Base-by-base conservation (phyloP, 2,113 vertebrate species). In the Tor tambroides region DNA sequence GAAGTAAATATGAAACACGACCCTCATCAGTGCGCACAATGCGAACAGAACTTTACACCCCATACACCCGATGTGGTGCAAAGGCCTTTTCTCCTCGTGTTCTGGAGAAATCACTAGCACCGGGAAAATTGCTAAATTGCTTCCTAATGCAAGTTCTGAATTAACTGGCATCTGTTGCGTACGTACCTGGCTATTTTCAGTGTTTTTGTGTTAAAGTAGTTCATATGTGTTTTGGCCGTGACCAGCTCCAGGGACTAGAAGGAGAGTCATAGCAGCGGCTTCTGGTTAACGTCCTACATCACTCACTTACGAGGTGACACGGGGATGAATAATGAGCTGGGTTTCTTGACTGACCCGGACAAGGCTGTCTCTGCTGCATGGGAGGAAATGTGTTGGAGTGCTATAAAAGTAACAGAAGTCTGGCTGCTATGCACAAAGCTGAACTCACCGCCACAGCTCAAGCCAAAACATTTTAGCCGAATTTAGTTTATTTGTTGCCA, bases 281-380 rank as follows among this genome's bases (percentile, higher is more conserved):
- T 65, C 87, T 90, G 89, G 77, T 88, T 71, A 86, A 81, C 81
- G 69, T 90, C 87, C 72, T 71, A 43, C 5, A 72, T 23, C 85
- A 49, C 81, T 84, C 76, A 82, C 26, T 67, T 19, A 26, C 11
- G 38, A 86, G 32, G 86, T 89, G 65, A 63, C 80, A 83, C 21
- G 5, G 28, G 85, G 26, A 90, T 85, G 87, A 90, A n/a, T 88
- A 84, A 85, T 77, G 81, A 74, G 79, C 26, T 14, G 49, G 51
- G 49, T 65, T 72, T 69, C 67, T 71, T 21, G 59, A 69, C 21
- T 43, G 69, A 43, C 23, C 32, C 6, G 26, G 51, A n/a, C 12
- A n/a, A 51, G 56, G 59, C 74, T 14, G 71, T 43, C 71, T 74
- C 71, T 32, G 46, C 63, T 51, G n/a, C 59, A 51, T 19, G 23